These are phyloP conservation scores for Aphidius gifuensis DNA, from an alignment of 1,140 invertebrate genomes.

Conservation along the genomic window DNA sequence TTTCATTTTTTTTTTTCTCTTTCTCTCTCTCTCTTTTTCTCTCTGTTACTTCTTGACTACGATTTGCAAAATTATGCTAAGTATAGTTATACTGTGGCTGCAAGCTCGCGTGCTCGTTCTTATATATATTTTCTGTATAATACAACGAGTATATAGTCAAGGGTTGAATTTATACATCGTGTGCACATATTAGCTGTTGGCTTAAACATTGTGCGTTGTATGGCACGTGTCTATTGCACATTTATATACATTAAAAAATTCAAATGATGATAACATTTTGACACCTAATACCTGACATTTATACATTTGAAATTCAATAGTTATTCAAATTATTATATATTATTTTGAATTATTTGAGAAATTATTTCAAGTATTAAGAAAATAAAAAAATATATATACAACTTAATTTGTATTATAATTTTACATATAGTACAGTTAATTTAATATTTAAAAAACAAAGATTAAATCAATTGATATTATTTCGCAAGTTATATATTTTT, in stretches of 20 bases:
- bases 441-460: no score
- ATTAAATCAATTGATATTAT: no score
- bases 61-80: slow-evolving; percentile 51
- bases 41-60: slow-evolving; percentile 39
- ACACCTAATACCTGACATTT: slow-evolving; percentile 8
- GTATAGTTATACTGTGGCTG: slow-evolving; percentile 26
- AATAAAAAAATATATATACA: no score
- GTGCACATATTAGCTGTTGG: no score
- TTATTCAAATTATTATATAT: no score
- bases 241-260: slow-evolving; percentile 32
- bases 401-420: no score
- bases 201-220: background rate
- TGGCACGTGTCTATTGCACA: slow-evolving; percentile 34
- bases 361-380: no score
- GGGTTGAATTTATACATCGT: slow-evolving; percentile 10
- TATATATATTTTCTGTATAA: background rate
- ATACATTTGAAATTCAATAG: slow-evolving; percentile 2
- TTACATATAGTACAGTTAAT: no score
- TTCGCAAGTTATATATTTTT: no score
- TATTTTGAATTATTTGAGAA: no score
- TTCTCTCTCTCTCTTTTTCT: background rate
- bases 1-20: background rate
- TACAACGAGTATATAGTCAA: background rate
- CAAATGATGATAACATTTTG: slow-evolving; percentile 41
- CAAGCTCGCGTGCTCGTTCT: slow-evolving; percentile 22